Percentiles rank a stretch among this genome's conserved stretches.
Evolutionary conservation across 2,888 invertebrate species (phyloP).

Genomic region (Hecatera dysodea): DNA sequence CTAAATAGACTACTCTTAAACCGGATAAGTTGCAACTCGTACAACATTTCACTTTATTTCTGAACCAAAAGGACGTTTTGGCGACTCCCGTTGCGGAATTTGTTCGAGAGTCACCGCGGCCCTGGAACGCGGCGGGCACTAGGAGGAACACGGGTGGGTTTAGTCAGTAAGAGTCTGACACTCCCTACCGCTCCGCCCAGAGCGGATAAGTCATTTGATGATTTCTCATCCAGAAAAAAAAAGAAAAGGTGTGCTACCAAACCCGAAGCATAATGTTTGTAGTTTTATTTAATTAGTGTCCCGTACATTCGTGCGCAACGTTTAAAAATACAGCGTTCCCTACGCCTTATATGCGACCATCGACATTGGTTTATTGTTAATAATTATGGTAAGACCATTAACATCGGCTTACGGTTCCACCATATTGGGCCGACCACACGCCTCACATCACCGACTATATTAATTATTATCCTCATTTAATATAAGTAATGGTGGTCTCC

Average conservation of each 20-base stretch:
- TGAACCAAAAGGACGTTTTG: background rate
- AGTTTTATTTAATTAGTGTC: background rate
- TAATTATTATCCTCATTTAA: background rate
- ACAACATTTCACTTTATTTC: background rate
- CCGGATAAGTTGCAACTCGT: background rate
- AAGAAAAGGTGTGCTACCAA: no score
- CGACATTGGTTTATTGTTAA: no score
- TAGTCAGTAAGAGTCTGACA: no score
- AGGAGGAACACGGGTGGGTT: no score
- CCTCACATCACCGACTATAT: background rate
- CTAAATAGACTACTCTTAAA: background rate
- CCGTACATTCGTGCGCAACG: background rate
- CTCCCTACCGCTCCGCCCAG: no score
- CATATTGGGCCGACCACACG: slow-evolving; percentile 1
- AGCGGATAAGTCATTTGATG: no score
- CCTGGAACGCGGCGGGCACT: no score
- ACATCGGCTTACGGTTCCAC: background rate
- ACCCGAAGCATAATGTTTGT: background rate
- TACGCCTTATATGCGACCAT: no score
- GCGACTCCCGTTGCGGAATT: no score
- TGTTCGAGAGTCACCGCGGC: no score
- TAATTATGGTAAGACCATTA: background rate
- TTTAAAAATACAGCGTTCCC: background rate
- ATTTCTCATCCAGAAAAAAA: no score
- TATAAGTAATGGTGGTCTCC: background rate